phyloP scores from a whole-genome alignment of 2,113 vertebrate species.

The Trichechus manatus region DNA sequence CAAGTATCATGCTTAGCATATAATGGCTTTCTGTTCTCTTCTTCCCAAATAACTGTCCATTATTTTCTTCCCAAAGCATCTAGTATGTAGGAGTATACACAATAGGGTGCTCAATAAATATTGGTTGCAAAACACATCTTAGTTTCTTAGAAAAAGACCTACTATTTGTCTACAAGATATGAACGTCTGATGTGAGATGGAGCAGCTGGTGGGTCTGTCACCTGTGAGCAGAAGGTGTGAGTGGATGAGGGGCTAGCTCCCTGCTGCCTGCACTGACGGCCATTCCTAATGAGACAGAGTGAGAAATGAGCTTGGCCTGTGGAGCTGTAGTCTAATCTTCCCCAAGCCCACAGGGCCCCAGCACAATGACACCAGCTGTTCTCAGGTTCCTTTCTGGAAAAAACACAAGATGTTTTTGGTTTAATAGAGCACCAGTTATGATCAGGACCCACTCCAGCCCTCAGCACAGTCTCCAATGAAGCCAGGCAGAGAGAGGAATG shows the following conservation, averaged over 20 bases:
- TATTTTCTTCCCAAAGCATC: not conserved
- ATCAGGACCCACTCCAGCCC: not conserved
- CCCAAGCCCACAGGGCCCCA: not conserved
- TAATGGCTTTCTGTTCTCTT: not conserved
- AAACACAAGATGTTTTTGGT: not conserved
- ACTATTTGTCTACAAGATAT: constrained; percentile 60
- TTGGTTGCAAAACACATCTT: constrained; percentile 34
- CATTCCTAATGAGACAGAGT: constrained; percentile 68
- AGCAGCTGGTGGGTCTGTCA: constrained; percentile 29
- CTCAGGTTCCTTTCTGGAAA: constrained; percentile 59
- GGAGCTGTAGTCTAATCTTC: constrained; percentile 52
- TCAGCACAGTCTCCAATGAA: not conserved
- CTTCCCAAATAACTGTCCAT: not conserved
- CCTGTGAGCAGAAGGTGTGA: constrained; percentile 63
- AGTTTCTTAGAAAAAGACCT: not conserved
- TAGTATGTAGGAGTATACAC: not conserved
- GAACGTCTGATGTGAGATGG: not conserved
- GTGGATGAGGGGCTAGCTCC: not conserved
- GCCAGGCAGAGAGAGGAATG: too few species aligned
- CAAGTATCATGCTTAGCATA: not conserved
- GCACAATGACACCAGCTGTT: constrained; percentile 2
- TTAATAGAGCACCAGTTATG: not conserved
- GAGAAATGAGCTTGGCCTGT: constrained; percentile 62
- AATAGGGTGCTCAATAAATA: not conserved
- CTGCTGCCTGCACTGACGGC: not conserved